Evolutionary conservation across 2,113 vertebrate species (phyloP).

Genomic region (Lota lota): DNA sequence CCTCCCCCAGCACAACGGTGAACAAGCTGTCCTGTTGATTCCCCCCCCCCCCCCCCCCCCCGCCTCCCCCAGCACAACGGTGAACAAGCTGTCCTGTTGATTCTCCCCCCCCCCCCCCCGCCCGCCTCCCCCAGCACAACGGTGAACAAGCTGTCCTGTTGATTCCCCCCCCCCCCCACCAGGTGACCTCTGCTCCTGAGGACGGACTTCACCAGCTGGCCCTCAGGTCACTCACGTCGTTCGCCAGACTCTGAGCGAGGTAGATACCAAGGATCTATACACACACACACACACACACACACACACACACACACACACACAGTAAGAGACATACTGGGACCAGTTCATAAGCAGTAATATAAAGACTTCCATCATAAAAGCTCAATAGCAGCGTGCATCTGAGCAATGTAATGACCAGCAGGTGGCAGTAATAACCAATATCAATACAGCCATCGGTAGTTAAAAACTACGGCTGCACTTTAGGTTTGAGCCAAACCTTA

Average conservation of each 20-base stretch:
- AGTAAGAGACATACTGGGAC: not conserved
- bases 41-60: too few relatives aligned
- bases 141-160: too few relatives aligned
- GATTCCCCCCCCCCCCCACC: too few relatives aligned
- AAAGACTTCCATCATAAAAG: not conserved
- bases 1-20: too few relatives aligned
- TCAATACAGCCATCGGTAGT: not conserved
- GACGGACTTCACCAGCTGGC: constrained; percentile 83
- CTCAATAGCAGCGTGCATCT: not conserved
- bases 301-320: constrained; percentile 30
- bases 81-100: too few relatives aligned
- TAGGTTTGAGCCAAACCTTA: too few relatives aligned
- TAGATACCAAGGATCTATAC: constrained; percentile 87
- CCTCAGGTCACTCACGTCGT: constrained; percentile 86
- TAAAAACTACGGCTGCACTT: not conserved
- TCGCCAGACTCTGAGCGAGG: constrained; percentile 87
- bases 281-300: too few relatives aligned
- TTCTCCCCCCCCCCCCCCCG: too few relatives aligned
- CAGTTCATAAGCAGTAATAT: not conserved
- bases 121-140: too few relatives aligned
- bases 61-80: too few relatives aligned
- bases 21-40: too few relatives aligned
- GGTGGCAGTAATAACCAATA: constrained; percentile 51
- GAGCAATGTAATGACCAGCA: constrained; percentile 39
- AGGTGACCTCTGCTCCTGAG: constrained; percentile 16